Evolutionary conservation across 2,888 invertebrate genomes (phyloP), one percentile per base, ranked within the genome.

Genomic region (Cephus pulcher): DNA sequence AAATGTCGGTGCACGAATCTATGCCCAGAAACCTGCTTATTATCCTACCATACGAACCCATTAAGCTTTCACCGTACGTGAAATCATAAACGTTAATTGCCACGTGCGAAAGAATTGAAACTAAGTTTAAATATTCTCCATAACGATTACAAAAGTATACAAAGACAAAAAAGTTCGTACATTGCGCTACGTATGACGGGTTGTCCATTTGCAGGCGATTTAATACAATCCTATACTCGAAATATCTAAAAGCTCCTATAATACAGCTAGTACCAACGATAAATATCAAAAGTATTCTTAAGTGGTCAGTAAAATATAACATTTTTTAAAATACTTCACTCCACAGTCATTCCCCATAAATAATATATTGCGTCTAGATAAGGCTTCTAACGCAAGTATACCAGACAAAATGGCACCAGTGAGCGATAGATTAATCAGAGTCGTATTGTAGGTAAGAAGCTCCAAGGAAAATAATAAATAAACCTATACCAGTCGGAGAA

Each of bases 391-490:
- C 12, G 23, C 32, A 71, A 32, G 71, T 71, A 71, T 71, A 71
- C 71, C 33, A 32, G 71, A 71, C 34, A 71, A 32, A 34, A 32
- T 32, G 12, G 33, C 33, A 4, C 12, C n/a, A 9, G 33, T 33
- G 71, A 34, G 15, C 33, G 34, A 34, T 15, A 71, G 71, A 71
- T 71, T 71, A 71, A 71, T 71, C 71, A 71, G 71, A 34, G 9
- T 71, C 33, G 56, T 56, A 71, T 34, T 32, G 71, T 15, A 23
- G 32, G 71, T 71, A 34, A 71, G 71, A 32, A 32, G 71, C 33
- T 32, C 32, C 32, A 71, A 33, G 23, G 33, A 32, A 71, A 71
- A 71, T 71, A 71, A 71, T 71, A 71, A 71, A 71, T 71, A 71
- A 71, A 71, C 32, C 23, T 34, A 9, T 23, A 23, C 71, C 1